A percentile compares a stretch with the other conserved stretches of the same genome.
phyloP scores from a whole-genome alignment of 2,888 invertebrate species.

The Pomacea canaliculata region DNA sequence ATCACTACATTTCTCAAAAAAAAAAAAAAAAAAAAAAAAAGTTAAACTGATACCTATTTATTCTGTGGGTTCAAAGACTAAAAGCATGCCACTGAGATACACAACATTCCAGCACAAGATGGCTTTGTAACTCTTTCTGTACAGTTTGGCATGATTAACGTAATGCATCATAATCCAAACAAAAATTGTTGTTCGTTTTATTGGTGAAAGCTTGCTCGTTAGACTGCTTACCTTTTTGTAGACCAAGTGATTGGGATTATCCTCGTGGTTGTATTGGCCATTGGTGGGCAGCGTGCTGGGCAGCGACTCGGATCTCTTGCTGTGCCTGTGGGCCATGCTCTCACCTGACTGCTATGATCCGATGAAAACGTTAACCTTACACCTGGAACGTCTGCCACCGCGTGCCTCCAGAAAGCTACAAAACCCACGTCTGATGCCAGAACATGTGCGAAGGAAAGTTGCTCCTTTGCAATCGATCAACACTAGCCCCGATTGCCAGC shows the following conservation, averaged over 20 bases:
- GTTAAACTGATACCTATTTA: no score
- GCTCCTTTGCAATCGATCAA: slow-evolving; percentile 27
- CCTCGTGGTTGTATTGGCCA: slow-evolving; percentile 60
- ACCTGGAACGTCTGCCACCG: slow-evolving; percentile 8
- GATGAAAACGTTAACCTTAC: background rate
- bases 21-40: no score
- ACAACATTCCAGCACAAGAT: no score
- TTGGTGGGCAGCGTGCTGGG: slow-evolving; percentile 57
- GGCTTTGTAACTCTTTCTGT: no score
- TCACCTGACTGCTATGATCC: slow-evolving; percentile 4
- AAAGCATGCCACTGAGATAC: no score
- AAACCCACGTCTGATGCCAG: slow-evolving; percentile 22
- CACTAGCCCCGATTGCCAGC: slow-evolving; percentile 27
- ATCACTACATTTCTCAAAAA: no score
- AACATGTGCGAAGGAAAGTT: slow-evolving; percentile 25
- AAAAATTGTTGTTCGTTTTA: no score
- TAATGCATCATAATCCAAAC: no score
- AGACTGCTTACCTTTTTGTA: slow-evolving; percentile 59
- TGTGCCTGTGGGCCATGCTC: slow-evolving; percentile 48
- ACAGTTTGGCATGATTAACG: no score
- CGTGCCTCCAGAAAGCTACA: slow-evolving; percentile 11
- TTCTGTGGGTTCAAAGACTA: no score
- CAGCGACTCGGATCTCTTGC: slow-evolving; percentile 59
- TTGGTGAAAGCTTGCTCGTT: no score
- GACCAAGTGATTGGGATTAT: slow-evolving; percentile 61